Evolutionary conservation across 1,140 invertebrate species (phyloP).

Genomic region (Myzus persicae): DNA sequence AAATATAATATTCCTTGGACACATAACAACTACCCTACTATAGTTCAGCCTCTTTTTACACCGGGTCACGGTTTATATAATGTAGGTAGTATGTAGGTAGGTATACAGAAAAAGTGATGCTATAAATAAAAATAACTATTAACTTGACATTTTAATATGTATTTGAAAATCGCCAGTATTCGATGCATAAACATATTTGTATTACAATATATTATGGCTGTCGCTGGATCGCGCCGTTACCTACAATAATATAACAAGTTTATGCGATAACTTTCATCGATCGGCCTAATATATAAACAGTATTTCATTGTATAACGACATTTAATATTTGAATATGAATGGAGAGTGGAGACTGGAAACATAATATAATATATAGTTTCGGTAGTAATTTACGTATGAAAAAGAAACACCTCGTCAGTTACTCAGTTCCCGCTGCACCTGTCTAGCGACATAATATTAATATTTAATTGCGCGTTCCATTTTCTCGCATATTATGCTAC

Average conservation of each 20-base stretch:
- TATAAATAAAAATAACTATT: neutral
- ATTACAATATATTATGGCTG: neutral
- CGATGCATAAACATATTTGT: neutral
- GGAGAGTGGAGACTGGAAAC: neutral
- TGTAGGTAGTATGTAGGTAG: neutral
- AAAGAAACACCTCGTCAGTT: slow-evolving; percentile 15
- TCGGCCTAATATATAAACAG: neutral
- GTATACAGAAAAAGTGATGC: neutral
- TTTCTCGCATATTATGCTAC: neutral
- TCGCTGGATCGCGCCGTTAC: too few relatives aligned
- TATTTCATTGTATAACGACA: neutral
- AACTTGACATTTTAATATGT: neutral
- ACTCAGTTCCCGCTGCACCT: neutral
- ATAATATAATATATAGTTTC: neutral
- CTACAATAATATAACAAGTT: neutral
- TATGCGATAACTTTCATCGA: neutral
- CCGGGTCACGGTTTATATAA: neutral
- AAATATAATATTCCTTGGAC: too few relatives aligned
- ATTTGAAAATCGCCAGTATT: neutral
- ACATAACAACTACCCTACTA: too few relatives aligned
- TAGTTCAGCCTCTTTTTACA: too few relatives aligned
- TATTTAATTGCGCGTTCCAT: neutral
- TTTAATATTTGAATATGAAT: slow-evolving; percentile 5
- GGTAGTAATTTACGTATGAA: neutral
- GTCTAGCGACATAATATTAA: neutral